Conservation (phyloP, 2,888 invertebrate genomes). For the Ptychoptera contaminata region DNA sequence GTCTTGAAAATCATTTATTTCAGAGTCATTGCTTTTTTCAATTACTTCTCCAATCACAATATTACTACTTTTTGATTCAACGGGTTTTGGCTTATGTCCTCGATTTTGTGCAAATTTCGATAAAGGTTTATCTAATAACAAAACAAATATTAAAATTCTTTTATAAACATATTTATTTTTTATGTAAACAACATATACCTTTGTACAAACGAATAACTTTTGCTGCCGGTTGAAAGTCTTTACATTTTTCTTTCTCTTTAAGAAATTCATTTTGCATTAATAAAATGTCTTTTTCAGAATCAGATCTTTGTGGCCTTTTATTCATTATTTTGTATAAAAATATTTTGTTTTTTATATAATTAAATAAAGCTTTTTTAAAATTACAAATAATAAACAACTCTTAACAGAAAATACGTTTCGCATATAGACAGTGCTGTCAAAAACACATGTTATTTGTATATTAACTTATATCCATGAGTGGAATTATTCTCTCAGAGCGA, state of each 20-base stretch:
- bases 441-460: too few relatives aligned
- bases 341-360: not conserved
- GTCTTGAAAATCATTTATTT: not conserved
- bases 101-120: conserved; percentile 23
- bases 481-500: too few relatives aligned
- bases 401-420: too few relatives aligned
- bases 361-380: not conserved
- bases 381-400: too few relatives aligned
- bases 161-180: conserved; percentile 5
- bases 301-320: conserved; percentile 48
- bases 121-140: conserved; percentile 17
- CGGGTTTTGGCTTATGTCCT: not conserved
- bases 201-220: conserved; percentile 28
- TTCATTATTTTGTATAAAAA: conserved; percentile 32
- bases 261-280: conserved; percentile 58
- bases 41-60: conserved; percentile 38
- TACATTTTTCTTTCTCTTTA: conserved; percentile 36
- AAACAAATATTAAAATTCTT: not conserved
- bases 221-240: conserved; percentile 43
- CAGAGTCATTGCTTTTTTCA: conserved; percentile 22
- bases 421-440: too few relatives aligned
- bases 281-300: conserved; percentile 58
- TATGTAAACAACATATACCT: too few relatives aligned
- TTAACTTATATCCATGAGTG: too few relatives aligned
- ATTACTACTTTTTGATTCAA: conserved; percentile 5